Percentiles rank a stretch among this genome's conserved stretches.
Evolutionary conservation across 2,797 vertebrate species (phyloP).

Genomic region (Pseudomugil gertrudae): DNA sequence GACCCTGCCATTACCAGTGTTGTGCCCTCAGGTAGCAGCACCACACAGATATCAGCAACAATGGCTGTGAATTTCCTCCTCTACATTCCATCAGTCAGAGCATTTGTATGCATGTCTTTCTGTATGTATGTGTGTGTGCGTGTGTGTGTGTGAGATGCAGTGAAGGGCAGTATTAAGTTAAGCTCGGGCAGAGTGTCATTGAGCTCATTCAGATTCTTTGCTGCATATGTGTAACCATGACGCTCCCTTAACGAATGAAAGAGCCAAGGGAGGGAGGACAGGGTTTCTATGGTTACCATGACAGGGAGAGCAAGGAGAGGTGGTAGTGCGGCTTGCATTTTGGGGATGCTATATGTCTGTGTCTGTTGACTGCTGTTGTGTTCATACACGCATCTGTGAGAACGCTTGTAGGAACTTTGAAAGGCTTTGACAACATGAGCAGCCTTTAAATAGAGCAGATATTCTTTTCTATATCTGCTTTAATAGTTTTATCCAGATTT

Average conservation of each 20-base stretch:
- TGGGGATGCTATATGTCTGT: constrained; percentile 39
- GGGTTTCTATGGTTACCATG: constrained; percentile 79
- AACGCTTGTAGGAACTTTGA: constrained; percentile 22
- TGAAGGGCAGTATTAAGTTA: constrained; percentile 74
- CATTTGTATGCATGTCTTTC: constrained; percentile 48
- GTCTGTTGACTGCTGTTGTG: constrained; percentile 1
- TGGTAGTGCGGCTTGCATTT: constrained; percentile 50
- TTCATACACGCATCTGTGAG: background rate
- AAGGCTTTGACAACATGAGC: constrained; percentile 18
- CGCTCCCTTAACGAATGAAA: constrained; percentile 68
- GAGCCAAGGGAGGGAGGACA: constrained; percentile 62
- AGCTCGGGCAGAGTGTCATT: constrained; percentile 68
- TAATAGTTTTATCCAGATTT: constrained; percentile 20
- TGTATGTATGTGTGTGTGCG: constrained; percentile 21
- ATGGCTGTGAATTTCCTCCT: constrained; percentile 43
- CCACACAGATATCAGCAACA: constrained; percentile 36
- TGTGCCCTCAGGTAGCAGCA: constrained; percentile 49
- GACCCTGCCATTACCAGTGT: constrained; percentile 60
- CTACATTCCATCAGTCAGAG: constrained; percentile 49
- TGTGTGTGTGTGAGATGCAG: constrained; percentile 41
- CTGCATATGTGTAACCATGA: constrained; percentile 76
- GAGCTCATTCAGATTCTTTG: constrained; percentile 81
- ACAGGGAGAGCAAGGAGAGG: constrained; percentile 61
- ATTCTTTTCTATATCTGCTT: background rate
- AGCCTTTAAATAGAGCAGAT: constrained; percentile 11